phyloP scores from a whole-genome alignment of 2,113 vertebrate genomes.

The Ameiurus melas region DNA sequence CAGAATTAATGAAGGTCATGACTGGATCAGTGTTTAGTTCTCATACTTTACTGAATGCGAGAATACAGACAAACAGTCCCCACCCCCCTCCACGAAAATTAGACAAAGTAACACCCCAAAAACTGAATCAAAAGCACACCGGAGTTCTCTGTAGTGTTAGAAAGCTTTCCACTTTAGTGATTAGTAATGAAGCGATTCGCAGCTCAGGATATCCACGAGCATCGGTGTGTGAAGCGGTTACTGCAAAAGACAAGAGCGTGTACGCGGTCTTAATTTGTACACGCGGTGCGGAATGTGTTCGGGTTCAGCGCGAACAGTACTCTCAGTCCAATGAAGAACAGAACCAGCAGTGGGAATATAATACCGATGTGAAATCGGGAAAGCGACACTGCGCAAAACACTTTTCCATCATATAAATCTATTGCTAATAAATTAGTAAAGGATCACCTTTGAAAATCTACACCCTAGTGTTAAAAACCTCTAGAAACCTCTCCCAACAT shows the following conservation, averaged over 20 bases:
- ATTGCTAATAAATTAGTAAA: constrained; percentile 32
- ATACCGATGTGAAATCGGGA: neutral
- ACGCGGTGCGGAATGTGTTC: neutral
- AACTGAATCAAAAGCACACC: neutral
- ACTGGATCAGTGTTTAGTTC: neutral
- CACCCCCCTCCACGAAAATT: neutral
- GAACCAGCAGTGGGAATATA: neutral
- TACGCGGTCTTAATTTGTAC: neutral
- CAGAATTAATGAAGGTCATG: neutral
- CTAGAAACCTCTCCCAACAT: neutral
- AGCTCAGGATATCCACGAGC: neutral
- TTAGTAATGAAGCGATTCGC: neutral
- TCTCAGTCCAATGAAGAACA: neutral
- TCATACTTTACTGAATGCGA: neutral
- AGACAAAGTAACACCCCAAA: neutral
- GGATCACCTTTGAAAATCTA: constrained; percentile 6
- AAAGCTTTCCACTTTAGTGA: neutral
- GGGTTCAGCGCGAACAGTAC: neutral
- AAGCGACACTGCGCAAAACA: neutral
- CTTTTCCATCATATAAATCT: neutral
- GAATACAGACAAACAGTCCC: neutral
- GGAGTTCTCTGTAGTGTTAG: neutral
- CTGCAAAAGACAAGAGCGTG: neutral
- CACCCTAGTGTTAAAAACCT: neutral
- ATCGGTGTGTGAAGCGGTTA: neutral